These are phyloP conservation scores for Motacilla tschutschensis DNA, from an alignment of 2,113 vertebrate genomes.

Conservation along the genomic window DNA sequence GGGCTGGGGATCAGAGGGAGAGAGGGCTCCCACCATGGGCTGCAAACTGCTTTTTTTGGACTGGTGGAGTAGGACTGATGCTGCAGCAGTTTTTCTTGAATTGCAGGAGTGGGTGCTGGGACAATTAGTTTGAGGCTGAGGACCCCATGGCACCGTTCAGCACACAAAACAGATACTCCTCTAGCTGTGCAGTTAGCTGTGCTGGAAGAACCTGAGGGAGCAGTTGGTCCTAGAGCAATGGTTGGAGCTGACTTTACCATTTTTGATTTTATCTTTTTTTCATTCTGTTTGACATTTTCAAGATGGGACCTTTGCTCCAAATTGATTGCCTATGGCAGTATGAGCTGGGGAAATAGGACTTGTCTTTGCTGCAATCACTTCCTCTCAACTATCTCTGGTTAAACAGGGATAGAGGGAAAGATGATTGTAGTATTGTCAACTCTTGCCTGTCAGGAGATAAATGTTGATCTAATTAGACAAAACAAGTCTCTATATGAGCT, in stretches of 20 bases:
- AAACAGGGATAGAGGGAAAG: slow-evolving; percentile 2
- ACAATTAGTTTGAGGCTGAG: neutral
- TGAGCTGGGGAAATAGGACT: neutral
- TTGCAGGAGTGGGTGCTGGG: neutral
- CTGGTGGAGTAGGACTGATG: neutral
- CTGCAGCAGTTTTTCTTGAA: neutral
- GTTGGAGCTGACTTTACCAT: neutral
- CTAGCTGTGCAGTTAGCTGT: neutral
- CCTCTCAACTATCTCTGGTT: neutral
- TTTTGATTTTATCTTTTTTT: neutral
- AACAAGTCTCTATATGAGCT: neutral
- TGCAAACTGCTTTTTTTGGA: neutral
- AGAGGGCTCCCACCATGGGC: neutral
- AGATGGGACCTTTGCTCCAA: slow-evolving; percentile 25
- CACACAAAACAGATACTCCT: neutral
- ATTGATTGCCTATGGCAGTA: slow-evolving; percentile 20
- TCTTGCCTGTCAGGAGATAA: slow-evolving; percentile 31
- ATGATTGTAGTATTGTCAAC: neutral
- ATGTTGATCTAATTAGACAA: slow-evolving; percentile 40
- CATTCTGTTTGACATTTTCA: slow-evolving; percentile 13
- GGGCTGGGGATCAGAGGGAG: neutral
- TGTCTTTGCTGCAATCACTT: slow-evolving; percentile 9
- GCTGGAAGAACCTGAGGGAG: neutral
- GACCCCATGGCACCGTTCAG: neutral
- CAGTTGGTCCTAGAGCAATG: neutral